Base-by-base conservation (phyloP, 2,113 vertebrate species). In the Periophthalmus modestus region DNA sequence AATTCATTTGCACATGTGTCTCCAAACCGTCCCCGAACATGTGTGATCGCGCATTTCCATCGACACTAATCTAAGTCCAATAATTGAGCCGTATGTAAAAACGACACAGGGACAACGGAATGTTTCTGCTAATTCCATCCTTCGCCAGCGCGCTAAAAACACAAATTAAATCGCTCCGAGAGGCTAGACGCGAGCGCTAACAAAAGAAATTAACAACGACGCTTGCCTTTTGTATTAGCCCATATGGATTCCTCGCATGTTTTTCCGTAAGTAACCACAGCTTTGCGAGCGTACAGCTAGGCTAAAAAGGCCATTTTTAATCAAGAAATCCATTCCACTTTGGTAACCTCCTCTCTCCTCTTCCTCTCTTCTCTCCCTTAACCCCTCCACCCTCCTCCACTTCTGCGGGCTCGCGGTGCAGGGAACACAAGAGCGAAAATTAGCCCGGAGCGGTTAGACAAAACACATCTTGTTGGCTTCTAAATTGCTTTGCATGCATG, bases 401-500 rank as follows among this genome's bases (percentile, higher is more conserved):
- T 62, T 62, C 24, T 62, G 78, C 85, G 39, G 78, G 78, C 87
- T 91, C 88, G 87, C 84, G 88, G 59, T 16, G 28, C 23, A 84
- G 80, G 87, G 91, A 92, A 92, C 84, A 90, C 84, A 90, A 90
- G 89, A 90, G 90, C 89, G 23, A 59, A 91, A 93, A 92, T 93
- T 89, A 92, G 89, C 93, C 92, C 74, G 87, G 86, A 93, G 93
- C 92, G 91, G 93, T 91, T 85, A 89, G 88, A 94, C 94, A 93
- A 93, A 94, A 62, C 24, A 94, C 92, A 92, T 93, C 91, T 92
- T 94, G 92, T 94, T 94, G 91, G 91, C 68, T 90, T 93, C 89
- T 90, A 94, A 93, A 94, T 95, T 93, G 93, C 93, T 93, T 92
- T 92, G 91, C 91, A 93, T 94, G 93, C 92, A 93, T 94, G 91